phyloP scores from a whole-genome alignment of 2,113 vertebrate species.

The Morone chrysops region DNA sequence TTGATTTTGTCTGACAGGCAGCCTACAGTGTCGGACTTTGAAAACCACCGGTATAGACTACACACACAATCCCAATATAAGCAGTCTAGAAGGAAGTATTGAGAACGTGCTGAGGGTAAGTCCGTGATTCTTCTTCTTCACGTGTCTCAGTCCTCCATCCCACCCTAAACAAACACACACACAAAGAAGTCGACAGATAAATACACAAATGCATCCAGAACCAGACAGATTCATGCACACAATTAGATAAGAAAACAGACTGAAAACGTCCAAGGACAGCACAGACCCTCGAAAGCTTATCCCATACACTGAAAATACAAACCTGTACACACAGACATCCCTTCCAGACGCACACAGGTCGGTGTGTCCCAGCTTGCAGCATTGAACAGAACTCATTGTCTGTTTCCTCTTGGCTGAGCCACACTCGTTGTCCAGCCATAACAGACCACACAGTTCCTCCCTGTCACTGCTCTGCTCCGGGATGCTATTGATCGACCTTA shows the following conservation, averaged over 20 bases:
- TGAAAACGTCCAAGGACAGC: slow-evolving; percentile 18
- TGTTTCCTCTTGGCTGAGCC: slow-evolving; percentile 66
- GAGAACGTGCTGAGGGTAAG: slow-evolving; percentile 29
- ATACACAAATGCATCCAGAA: slow-evolving; percentile 30
- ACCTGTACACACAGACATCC: slow-evolving; percentile 63
- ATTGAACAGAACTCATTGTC: slow-evolving; percentile 28
- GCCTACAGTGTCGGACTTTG: neutral
- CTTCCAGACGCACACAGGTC: slow-evolving; percentile 45
- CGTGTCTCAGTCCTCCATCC: slow-evolving; percentile 9
- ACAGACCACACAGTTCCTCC: slow-evolving; percentile 46
- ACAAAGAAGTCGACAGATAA: slow-evolving; percentile 18
- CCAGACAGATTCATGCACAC: slow-evolving; percentile 45
- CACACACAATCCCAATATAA: slow-evolving; percentile 38
- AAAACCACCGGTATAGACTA: slow-evolving; percentile 31
- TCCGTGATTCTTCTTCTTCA: slow-evolving; percentile 19
- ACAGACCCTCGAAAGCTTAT: slow-evolving; percentile 29
- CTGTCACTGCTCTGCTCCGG: neutral
- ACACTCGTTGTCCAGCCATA: slow-evolving; percentile 54
- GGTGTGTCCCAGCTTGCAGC: slow-evolving; percentile 38
- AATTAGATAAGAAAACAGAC: slow-evolving; percentile 30
- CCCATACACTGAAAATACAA: slow-evolving; percentile 34
- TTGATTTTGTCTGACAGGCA: neutral
- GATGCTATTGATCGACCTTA: slow-evolving; percentile 60
- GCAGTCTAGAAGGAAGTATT: slow-evolving; percentile 47
- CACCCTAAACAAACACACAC: neutral